Evolutionary conservation across 2,888 invertebrate genomes (phyloP).

Genomic region (Ceraclea dissimilis): DNA sequence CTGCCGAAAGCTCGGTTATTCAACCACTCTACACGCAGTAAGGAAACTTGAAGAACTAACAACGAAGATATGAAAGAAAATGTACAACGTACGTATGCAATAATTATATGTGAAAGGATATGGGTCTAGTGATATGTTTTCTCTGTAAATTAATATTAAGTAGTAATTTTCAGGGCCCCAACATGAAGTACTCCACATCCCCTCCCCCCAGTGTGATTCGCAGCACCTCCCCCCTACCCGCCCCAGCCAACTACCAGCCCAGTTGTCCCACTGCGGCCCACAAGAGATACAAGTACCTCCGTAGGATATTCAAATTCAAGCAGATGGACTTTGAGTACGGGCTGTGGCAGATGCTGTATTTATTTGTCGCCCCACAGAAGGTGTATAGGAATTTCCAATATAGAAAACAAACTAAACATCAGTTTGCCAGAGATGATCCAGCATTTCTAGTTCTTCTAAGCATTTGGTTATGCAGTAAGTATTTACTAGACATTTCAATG

Average conservation of each 20-base stretch:
- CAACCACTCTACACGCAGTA: too few relatives aligned
- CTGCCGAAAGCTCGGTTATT: too few relatives aligned
- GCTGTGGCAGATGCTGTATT: conserved; percentile 97
- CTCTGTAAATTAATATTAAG: too few relatives aligned
- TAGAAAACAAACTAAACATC: conserved; percentile 96
- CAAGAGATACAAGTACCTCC: conserved; percentile 80
- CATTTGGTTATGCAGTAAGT: conserved; percentile 73
- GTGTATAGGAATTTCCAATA: conserved; percentile 96
- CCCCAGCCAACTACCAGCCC: conserved; percentile 59
- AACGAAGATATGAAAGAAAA: too few relatives aligned
- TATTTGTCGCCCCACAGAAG: conserved; percentile 91
- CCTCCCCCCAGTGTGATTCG: conserved; percentile 50
- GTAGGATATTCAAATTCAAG: conserved; percentile 78
- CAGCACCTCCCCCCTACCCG: conserved; percentile 59
- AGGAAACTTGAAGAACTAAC: too few relatives aligned
- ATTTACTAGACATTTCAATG: conserved; percentile 21
- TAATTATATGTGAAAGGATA: too few relatives aligned
- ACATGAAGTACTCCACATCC: conserved; percentile 57
- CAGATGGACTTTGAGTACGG: conserved; percentile 99
- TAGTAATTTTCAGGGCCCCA: too few relatives aligned
- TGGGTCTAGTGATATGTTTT: too few relatives aligned
- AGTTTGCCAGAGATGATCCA: conserved; percentile 98
- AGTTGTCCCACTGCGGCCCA: conserved; percentile 73
- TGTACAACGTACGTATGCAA: too few relatives aligned
- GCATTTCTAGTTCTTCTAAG: conserved; percentile 91